phyloP scores from a whole-genome alignment of 23 tunicate species.

The Styela clava region DNA sequence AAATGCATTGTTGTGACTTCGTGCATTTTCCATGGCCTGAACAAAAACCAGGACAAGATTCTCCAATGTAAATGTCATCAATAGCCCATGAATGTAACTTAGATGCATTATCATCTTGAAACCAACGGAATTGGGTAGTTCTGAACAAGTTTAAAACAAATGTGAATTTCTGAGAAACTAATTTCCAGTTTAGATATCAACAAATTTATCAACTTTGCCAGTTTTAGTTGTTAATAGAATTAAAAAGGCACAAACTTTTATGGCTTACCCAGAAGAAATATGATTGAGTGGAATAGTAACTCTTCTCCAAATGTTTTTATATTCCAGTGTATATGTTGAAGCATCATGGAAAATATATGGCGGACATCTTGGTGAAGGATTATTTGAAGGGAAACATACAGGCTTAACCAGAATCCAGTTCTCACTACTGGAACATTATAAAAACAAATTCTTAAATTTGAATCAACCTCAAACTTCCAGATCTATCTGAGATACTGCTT shows the following conservation, averaged over 20 bases:
- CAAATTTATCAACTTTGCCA: no score
- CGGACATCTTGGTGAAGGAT: constrained; percentile 25
- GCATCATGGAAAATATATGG: constrained; percentile 50
- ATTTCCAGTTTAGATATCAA: no score
- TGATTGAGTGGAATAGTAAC: constrained; percentile 55
- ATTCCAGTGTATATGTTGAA: constrained; percentile 39
- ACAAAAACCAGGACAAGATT: constrained; percentile 70
- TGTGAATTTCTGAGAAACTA: no score
- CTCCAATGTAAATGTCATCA: constrained; percentile 81
- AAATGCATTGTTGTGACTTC: constrained; percentile 40
- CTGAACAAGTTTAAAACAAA: constrained; percentile 36
- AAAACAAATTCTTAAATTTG: no score
- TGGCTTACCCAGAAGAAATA: constrained; percentile 62
- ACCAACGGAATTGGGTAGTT: constrained; percentile 80
- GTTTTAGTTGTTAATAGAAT: no score
- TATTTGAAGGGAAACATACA: constrained; percentile 40
- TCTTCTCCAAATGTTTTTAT: constrained; percentile 41
- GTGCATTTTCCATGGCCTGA: constrained; percentile 73
- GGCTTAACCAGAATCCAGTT: constrained; percentile 52
- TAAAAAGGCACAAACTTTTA: no score
- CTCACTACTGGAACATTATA: not conserved
- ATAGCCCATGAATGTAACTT: constrained; percentile 59
- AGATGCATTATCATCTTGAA: constrained; percentile 45
- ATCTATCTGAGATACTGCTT: no score
- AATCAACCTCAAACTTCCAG: no score